phyloP scores from a whole-genome alignment of 2,797 vertebrate species.

The Oophaga sylvatica region DNA sequence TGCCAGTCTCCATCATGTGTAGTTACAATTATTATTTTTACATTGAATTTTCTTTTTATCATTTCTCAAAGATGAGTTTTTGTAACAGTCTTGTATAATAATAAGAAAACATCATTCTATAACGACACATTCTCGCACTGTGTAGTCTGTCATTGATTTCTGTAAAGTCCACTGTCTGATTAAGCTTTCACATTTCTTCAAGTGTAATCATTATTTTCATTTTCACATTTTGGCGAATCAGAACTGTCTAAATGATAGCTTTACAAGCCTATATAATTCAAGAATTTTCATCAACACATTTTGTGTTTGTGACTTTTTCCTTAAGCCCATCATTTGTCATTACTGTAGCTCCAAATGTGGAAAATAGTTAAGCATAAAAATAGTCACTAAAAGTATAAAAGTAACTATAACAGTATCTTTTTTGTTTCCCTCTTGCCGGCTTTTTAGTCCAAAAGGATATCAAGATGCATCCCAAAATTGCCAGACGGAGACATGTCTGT shows the following conservation, averaged over 20 bases:
- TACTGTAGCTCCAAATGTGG: not conserved
- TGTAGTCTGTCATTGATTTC: conserved; percentile 31
- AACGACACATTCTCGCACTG: not conserved
- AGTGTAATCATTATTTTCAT: conserved; percentile 42
- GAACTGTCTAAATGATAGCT: conserved; percentile 19
- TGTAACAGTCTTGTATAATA: not conserved
- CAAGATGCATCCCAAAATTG: not conserved
- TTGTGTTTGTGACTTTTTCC: conserved; percentile 12
- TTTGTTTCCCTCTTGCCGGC: not conserved
- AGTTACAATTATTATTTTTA: not conserved
- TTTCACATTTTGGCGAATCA: conserved; percentile 29
- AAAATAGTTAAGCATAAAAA: not conserved
- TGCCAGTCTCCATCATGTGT: not conserved
- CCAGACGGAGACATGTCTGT: not conserved
- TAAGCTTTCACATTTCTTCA: conserved; percentile 32
- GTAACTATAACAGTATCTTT: not conserved
- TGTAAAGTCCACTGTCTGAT: conserved; percentile 22
- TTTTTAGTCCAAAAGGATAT: not conserved
- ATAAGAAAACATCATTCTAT: not conserved
- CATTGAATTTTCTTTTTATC: not conserved
- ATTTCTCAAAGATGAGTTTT: not conserved
- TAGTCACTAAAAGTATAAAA: not conserved
- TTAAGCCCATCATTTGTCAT: conserved; percentile 15
- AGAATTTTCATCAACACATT: conserved; percentile 14
- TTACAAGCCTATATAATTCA: not conserved